phyloP scores from a whole-genome alignment of 1,140 invertebrate genomes.

The Campodea augens region DNA sequence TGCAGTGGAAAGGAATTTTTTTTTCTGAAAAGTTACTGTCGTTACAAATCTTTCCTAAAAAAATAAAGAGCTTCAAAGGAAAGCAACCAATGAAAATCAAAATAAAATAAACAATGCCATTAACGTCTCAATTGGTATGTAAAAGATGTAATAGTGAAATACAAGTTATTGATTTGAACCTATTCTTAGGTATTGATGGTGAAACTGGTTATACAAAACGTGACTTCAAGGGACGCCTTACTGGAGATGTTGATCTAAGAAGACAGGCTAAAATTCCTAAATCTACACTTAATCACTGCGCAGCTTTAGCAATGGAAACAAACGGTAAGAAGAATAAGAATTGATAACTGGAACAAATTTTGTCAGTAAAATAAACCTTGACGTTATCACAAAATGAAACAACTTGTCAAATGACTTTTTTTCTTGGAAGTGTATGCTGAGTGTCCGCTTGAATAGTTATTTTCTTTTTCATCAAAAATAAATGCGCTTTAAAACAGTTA shows the following conservation, averaged over 20 bases:
- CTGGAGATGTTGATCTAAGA: slow-evolving; percentile 42
- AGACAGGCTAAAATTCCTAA: slow-evolving; percentile 52
- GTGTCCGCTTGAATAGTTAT: too few relatives aligned
- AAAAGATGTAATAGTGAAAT: background rate
- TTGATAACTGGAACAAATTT: too few relatives aligned
- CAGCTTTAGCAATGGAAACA: slow-evolving; percentile 55
- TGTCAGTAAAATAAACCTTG: too few relatives aligned
- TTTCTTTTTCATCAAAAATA: too few relatives aligned
- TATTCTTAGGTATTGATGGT: slow-evolving; percentile 42
- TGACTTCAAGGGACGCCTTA: slow-evolving; percentile 36
- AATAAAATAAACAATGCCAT: slow-evolving; percentile 5
- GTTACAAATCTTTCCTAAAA: background rate
- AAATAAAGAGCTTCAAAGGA: slow-evolving; percentile 1
- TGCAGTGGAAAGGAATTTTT: background rate
- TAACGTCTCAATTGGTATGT: slow-evolving; percentile 6
- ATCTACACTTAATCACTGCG: slow-evolving; percentile 52
- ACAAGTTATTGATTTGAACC: background rate
- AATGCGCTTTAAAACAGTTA: too few relatives aligned
- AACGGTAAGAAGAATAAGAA: slow-evolving; percentile 48
- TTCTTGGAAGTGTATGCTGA: too few relatives aligned
- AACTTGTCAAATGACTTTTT: too few relatives aligned
- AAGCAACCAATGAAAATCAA: slow-evolving; percentile 5
- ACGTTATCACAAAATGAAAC: too few relatives aligned
- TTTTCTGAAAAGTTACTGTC: background rate
- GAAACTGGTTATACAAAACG: slow-evolving; percentile 53